Base-by-base conservation (phyloP, 92 coral and sea anemone species). In the Porites rus region DNA sequence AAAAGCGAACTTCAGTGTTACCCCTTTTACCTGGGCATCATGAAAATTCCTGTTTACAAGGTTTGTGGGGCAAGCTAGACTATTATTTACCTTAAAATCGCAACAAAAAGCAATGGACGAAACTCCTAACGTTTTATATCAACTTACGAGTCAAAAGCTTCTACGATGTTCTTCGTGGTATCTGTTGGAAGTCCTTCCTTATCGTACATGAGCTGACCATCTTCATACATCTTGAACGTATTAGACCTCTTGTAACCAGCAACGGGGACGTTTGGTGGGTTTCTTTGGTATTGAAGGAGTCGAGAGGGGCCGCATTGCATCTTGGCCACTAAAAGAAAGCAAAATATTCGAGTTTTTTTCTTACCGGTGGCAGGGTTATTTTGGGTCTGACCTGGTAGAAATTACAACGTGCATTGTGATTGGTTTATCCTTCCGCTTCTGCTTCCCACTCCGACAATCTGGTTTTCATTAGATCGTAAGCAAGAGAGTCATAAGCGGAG, bases 111-210 rank as follows among this genome's bases (percentile, higher is more conserved):
- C 7, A 38, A 38, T 38, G 11, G 61, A 14, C 16, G 16, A 56
- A 2, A 43, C 14, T 54, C 76, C 18, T 14, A 7, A 5, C 8
- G 18, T 22, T 56, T 43, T 8, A 25, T 59, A 56, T 10, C 16
- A 31, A 93, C 98, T 89, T 87, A 96, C 98, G 98, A 93, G 80
- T 92, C 84, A 54, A 84, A 89, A 2, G 92, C 89, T 68, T 92
- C 77, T 22, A 96, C 93, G 14, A 96, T 91, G 18, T 92, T 91
- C 78, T 88, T 91, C 5, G 98, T 86, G 0, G 98, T 86, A 38
- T 89, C 96, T 53, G 86, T 65, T 7, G 98, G 98, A 65, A 94
- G 58, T 4, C 98, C 98, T 12, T 94, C 92, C 59, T 92, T 93
- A 60, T 94, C 95, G 77, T 84, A 92, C 69, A 90, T 66, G 59